Conservation (phyloP, 2,113 vertebrate genomes). For the Typhlomys cinereus region DNA sequence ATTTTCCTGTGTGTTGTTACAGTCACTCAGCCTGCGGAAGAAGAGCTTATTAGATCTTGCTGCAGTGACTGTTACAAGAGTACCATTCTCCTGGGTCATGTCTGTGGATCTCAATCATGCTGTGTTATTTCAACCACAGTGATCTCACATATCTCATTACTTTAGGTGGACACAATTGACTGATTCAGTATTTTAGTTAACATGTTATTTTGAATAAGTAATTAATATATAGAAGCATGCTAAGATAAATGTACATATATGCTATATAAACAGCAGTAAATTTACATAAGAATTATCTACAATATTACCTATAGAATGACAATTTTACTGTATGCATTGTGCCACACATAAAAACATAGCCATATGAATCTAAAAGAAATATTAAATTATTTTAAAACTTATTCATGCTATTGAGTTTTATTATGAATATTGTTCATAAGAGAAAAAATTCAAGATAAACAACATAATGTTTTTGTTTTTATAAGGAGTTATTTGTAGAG, state of each 20-base stretch:
- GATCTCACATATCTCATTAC: slow-evolving; percentile 9
- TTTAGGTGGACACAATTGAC: not conserved
- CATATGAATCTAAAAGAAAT: not conserved
- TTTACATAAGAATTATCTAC: not conserved
- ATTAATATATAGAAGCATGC: not conserved
- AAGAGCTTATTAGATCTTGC: slow-evolving; percentile 37
- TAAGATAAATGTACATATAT: not conserved
- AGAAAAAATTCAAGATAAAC: not conserved
- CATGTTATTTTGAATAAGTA: not conserved
- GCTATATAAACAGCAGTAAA: not conserved
- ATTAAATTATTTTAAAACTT: not conserved
- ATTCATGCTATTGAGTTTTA: not conserved
- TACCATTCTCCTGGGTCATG: slow-evolving; percentile 5
- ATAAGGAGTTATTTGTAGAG: not conserved
- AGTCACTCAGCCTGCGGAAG: not conserved
- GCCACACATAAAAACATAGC: not conserved
- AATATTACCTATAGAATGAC: not conserved
- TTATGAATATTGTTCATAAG: not conserved
- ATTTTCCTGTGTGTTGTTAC: slow-evolving; percentile 31
- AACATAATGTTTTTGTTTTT: not conserved
- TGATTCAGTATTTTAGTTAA: not conserved
- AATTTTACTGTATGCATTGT: not conserved
- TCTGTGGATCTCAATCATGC: not conserved
- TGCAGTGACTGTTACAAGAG: slow-evolving; percentile 31
- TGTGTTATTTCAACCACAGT: slow-evolving; percentile 21